These are phyloP conservation scores for Falco peregrinus DNA, from an alignment of 2,797 vertebrate species.

Conservation along the genomic window DNA sequence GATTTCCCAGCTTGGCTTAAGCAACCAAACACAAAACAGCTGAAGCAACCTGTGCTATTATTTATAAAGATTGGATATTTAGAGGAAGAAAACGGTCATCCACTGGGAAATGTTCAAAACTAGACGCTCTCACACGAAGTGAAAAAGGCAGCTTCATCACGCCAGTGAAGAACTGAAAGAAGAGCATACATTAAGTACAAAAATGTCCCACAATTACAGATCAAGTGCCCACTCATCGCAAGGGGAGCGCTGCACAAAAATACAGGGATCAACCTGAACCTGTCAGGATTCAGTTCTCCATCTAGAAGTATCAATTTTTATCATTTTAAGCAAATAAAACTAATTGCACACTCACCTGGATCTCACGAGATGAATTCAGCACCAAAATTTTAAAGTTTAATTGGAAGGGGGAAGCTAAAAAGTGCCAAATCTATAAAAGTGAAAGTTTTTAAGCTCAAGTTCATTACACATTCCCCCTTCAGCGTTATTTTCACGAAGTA, in stretches of 20 bases:
- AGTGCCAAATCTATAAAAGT: not conserved
- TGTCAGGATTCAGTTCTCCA: not conserved
- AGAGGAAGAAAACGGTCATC: not conserved
- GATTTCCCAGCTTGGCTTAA: not conserved
- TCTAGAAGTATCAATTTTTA: rapidly evolving
- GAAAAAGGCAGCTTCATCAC: not conserved
- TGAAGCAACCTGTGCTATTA: not conserved
- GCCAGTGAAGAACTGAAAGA: not conserved
- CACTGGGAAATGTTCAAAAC: not conserved
- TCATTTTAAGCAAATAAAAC: not conserved
- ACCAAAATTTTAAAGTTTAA: not conserved
- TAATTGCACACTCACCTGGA: not conserved
- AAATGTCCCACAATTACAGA: not conserved
- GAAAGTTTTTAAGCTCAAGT: not conserved
- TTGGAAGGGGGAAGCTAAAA: no score
- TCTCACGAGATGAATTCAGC: not conserved
- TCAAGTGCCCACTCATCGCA: rapidly evolving
- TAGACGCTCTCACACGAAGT: not conserved
- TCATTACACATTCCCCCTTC: not conserved
- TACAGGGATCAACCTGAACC: rapidly evolving
- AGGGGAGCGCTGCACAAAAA: not conserved
- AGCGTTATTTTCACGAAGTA: not conserved
- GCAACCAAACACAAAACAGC: not conserved
- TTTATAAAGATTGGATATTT: not conserved
- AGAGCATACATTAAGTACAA: rapidly evolving